These are phyloP conservation scores for Empis livida DNA, from an alignment of 2,888 invertebrate genomes.

Conservation along the genomic window DNA sequence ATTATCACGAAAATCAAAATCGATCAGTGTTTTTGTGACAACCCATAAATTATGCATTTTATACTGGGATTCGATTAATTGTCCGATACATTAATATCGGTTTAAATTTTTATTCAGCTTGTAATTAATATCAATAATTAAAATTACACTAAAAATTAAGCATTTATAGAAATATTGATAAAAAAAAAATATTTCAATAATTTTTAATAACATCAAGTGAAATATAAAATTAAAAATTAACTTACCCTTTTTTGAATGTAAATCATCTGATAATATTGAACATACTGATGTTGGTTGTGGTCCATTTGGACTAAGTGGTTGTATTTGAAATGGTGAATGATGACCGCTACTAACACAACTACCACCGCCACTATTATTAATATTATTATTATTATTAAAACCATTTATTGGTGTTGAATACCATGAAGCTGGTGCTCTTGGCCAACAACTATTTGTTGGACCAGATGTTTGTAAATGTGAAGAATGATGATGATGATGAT, in stretches of 20 bases:
- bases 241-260: conserved; percentile 14
- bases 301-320: background rate
- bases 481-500: conserved; percentile 13
- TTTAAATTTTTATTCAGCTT: no score
- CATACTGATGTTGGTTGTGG: conserved; percentile 4
- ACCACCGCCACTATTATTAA: background rate
- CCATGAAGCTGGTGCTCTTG: conserved; percentile 29
- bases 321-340: background rate
- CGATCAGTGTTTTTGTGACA: no score
- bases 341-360: background rate
- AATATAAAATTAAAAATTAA: no score
- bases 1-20: no score
- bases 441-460: conserved; percentile 20
- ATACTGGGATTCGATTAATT: no score
- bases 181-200: no score
- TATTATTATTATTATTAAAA: conserved; percentile 1
- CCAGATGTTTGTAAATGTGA: conserved; percentile 9
- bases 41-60: no score
- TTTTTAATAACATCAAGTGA: no score
- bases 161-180: no score
- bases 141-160: no score
- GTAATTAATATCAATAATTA: no score
- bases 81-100: no score
- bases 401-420: conserved; percentile 27
- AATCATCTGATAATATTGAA: conserved; percentile 11